phyloP scores from a whole-genome alignment of 2,797 vertebrate species.

The Malacoctenus gilli region DNA sequence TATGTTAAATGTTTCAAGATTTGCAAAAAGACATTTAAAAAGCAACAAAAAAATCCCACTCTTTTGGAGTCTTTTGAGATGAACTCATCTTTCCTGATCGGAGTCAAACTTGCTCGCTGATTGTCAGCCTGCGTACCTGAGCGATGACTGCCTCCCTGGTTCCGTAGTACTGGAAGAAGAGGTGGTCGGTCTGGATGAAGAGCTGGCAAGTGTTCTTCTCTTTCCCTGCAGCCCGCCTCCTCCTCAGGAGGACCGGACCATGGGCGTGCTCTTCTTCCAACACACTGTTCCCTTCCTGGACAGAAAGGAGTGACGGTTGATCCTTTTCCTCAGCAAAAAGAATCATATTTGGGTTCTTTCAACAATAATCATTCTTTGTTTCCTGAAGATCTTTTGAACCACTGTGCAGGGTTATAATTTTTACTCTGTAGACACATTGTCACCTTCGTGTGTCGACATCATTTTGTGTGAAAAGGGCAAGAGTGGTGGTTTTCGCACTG shows the following conservation, averaged over 20 bases:
- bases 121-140: conserved; percentile 81
- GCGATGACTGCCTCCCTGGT: conserved; percentile 93
- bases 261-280: conserved; percentile 45
- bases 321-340: not conserved
- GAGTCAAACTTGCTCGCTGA: not conserved
- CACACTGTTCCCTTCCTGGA: conserved; percentile 48
- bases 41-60: too few species aligned
- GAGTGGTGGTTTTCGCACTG: not conserved
- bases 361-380: too few species aligned
- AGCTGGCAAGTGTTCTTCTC: conserved; percentile 96
- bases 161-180: conserved; percentile 89
- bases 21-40: too few species aligned
- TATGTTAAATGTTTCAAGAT: too few species aligned
- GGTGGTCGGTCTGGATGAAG: conserved; percentile 96
- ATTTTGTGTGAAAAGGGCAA: not conserved
- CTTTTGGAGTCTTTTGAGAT: too few species aligned
- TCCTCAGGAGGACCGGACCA: conserved; percentile 89
- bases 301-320: conserved; percentile 11
- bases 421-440: not conserved
- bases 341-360: not conserved
- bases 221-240: conserved; percentile 86
- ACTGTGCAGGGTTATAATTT: not conserved
- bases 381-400: not conserved
- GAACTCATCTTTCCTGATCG: too few species aligned
- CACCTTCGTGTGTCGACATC: not conserved